These are phyloP conservation scores for Sialia sialis DNA, from an alignment of 2,113 vertebrate genomes.

Conservation along the genomic window DNA sequence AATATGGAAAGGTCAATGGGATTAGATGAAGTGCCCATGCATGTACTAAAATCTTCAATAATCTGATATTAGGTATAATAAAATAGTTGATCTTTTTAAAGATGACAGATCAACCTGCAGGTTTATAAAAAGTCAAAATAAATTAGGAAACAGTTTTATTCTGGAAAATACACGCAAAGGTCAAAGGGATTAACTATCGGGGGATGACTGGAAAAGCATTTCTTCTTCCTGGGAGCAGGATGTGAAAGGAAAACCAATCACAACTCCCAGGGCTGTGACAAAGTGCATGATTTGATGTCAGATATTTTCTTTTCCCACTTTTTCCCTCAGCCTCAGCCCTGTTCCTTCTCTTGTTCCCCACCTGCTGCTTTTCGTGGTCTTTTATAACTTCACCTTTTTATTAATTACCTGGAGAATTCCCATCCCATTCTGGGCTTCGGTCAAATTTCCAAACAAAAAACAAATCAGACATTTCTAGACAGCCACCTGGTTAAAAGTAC, in stretches of 20 bases:
- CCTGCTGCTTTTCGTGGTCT: not conserved
- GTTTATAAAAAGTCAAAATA: slow-evolving; percentile 37
- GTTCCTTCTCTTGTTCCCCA: not conserved
- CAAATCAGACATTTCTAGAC: not conserved
- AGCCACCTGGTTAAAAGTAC: not conserved
- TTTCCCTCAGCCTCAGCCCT: not conserved
- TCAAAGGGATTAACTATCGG: not conserved
- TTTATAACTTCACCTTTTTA: not conserved
- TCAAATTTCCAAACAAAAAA: not conserved
- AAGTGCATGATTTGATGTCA: not conserved
- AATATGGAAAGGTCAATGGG: slow-evolving; percentile 50
- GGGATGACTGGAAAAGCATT: not conserved
- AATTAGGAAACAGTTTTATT: slow-evolving; percentile 20
- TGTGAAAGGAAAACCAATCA: not conserved
- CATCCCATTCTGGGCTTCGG: not conserved
- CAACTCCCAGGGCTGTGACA: not conserved
- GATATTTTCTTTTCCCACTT: too few relatives aligned
- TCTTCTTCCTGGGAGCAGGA: not conserved
- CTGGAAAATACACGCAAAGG: not conserved
- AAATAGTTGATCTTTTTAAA: slow-evolving; percentile 60
- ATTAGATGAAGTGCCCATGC: slow-evolving; percentile 38
- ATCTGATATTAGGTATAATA: slow-evolving; percentile 44
- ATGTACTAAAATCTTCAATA: slow-evolving; percentile 33
- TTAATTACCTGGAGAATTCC: not conserved
- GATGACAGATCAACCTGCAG: not conserved